These are phyloP conservation scores for Athene cunicularia DNA, from an alignment of 2,113 vertebrate genomes.

Conservation along the genomic window DNA sequence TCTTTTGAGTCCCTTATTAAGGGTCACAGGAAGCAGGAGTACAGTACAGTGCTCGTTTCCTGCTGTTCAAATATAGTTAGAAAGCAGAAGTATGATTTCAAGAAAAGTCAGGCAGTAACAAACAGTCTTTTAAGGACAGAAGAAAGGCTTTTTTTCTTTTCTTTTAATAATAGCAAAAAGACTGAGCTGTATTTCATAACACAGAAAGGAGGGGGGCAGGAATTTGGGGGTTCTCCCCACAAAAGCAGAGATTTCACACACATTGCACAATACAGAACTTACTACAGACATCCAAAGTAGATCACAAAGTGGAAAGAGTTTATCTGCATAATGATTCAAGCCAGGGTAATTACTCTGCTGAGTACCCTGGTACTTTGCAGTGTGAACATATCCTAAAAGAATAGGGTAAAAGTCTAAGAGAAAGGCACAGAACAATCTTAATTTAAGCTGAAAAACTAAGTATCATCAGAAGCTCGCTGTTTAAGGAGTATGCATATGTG, in stretches of 20 bases:
- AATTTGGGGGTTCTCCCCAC: not conserved
- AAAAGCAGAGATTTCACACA: not conserved
- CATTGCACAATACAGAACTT: not conserved
- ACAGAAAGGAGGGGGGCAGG: not conserved
- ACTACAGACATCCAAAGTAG: not conserved
- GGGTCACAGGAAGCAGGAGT: not conserved
- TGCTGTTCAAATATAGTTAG: not conserved
- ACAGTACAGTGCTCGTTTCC: not conserved
- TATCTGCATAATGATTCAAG: not conserved
- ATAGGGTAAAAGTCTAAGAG: not conserved
- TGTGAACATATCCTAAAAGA: not conserved
- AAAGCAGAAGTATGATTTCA: not conserved
- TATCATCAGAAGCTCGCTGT: not conserved
- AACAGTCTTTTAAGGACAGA: not conserved
- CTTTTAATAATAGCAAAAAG: not conserved
- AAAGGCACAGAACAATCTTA: not conserved
- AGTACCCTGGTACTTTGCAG: not conserved
- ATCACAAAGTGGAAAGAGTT: not conserved
- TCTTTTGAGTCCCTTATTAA: not conserved
- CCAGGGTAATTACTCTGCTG: not conserved
- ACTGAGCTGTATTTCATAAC: not conserved
- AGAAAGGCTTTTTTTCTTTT: not conserved
- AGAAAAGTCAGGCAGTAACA: not conserved
- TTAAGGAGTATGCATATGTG: not conserved
- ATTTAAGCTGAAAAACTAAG: not conserved